Base-by-base conservation (phyloP, 1,140 invertebrate species). In the Drosophila funebris region DNA sequence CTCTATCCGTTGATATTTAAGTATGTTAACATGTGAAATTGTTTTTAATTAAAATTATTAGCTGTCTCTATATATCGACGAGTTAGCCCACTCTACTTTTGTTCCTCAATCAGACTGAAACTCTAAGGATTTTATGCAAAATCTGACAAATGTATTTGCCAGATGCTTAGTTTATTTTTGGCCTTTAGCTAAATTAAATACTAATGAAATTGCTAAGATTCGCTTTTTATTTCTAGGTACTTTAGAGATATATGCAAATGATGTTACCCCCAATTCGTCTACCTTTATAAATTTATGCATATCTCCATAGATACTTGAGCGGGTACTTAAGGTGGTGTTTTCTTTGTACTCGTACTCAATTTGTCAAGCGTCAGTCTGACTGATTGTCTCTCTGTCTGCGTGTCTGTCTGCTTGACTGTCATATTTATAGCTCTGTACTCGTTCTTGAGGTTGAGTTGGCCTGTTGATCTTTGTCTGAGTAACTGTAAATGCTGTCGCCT, bases 401-500 rank as follows among this genome's bases (percentile, higher is more conserved):
- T 22, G 36, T 20, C 37, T 57, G 53, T 36, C 54, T 52, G 36
- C 31, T 39, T 57, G 53, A 20, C 54, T 52, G 64, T 78, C 64
- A 62, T 74, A 70, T 66, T 72, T 72, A 48, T 62, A 62, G 73
- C 39, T 16, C 18, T 54, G 24, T 61, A 66, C 13, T 37, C 14
- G 20, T 18, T 14, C 18, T 44, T 39, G 6, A 44, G 9, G 36
- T 56, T 37, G 48, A 14, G 46, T 37, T 29, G 53, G 20, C 62
- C 67, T 41, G 53, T 53, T 67, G 69, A 60, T 67, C 62, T 67
- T 44, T 52, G 37, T 36, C 52, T 4, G 52, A 39, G 43, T 73
- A 78, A 46, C 79, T 79, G 48, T 68, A 71, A 74, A 63, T 71
- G 75, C 56, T 61, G 79, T 75, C 67, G 64, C 72, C 44, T 64